Base-by-base conservation (phyloP, 2,797 vertebrate genomes). In the Phrynocephalus vlangalii region DNA sequence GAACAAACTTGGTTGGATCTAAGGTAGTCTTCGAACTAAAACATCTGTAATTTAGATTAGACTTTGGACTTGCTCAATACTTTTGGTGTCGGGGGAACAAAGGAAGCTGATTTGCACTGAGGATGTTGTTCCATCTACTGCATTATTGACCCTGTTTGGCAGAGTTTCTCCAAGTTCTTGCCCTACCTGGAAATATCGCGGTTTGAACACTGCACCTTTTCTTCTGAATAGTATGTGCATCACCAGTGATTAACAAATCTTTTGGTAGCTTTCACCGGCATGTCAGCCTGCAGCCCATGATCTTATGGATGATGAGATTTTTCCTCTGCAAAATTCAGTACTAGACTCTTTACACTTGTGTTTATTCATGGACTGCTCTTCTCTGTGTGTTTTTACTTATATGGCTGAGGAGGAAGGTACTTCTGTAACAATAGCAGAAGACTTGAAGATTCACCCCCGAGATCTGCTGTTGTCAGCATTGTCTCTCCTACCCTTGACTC, bases 391-490 rank as follows among this genome's bases (percentile, higher is more conserved):
- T 52, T 33, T 67, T 44, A 44, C 38, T 79, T 79, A 6, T 79
- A 71, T 72, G 52, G 77, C 18, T 50, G 79, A 87, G 66, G 81
- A 66, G 86, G 33, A 16, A 28, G 78, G 88, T 71, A 70, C 10
- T 83, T 89, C 91, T 44, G 8, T 86, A 77, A 75, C 16, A 68
- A 87, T 90, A 48, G 83, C 72, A 91, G 88, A 88, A 84, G 50
- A 66, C 86, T 30, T 56, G 11, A 91, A 89, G 82, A 80, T 18
- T 89, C 91, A 85, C 18, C 9, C 52, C 81, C 15, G 38, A 76
- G 48, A 56, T 72, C 44, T 84, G 67, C 80, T 91, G 77, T 84
- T 89, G 18, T 50, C 22, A 20, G 24, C 38, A 11, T 60, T 87
- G 91, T 91, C 84, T 72, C 60, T 63, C 63, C 2, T 79, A 52